Base-by-base conservation (phyloP, 92 coral and sea anemone genomes). In the Epizoanthus stellaris region DNA sequence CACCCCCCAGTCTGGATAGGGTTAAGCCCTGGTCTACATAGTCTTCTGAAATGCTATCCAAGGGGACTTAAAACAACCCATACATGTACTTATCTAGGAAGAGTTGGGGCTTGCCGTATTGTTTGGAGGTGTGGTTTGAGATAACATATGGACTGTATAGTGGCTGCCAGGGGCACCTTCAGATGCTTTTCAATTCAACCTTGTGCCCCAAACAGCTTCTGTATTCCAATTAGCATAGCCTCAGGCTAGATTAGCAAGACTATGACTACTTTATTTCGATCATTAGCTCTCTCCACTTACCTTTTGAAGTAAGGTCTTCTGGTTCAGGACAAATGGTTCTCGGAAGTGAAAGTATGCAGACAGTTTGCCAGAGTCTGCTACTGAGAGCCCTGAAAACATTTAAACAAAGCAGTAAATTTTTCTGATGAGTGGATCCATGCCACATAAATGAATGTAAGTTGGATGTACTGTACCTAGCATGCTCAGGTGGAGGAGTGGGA, bases 291-390 rank as follows among this genome's bases (percentile, higher is more conserved):
- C 56, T 52, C 12, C 56, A 52, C 63, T 76, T 91, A 94, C 98
- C 98, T 94, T 96, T 74, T 96, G 99, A 82, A 96, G 91, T n/a
- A 96, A 90, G 47, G 97, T 87, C 85, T 96, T 96, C 86, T 96
- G 95, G 42, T 93, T 92, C 81, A 94, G 77, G 57, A 96, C 91
- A 43, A 92, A 91, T 9, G 99, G 98, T 70, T 96, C 99, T 42
- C 99, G 89, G 76, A 96, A 94, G 86, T 96, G 99, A 91, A 94
- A 96, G 87, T 94, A 96, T 9, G 94, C 90, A 47, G 96, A 94
- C 11, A 96, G 87, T 71, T 96, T 96, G 40, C 99, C 99, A 54
- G 95, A 91, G 90, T 96, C 98, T 57, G 99, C 94, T 49, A 94
- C 93, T 71, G 99, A 92, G 13, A 96, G 94, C 16, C 99, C 99